Conservation (phyloP, 2,113 vertebrate genomes). For the Amphiprion ocellaris region DNA sequence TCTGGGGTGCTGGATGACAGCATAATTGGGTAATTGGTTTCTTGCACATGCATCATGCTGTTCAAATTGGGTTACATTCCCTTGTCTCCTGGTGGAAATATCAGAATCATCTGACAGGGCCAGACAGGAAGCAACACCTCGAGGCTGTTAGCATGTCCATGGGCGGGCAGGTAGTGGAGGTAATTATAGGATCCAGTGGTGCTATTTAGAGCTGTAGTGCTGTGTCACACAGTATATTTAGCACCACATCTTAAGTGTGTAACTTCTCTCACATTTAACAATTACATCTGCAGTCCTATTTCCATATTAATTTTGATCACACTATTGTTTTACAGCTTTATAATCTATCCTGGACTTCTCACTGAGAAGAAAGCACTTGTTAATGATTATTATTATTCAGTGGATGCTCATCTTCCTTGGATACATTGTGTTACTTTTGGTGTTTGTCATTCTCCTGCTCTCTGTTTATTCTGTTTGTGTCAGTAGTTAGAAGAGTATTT, state of each 20-base stretch:
- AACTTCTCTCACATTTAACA: not conserved
- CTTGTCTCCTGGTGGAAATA: conserved; percentile 72
- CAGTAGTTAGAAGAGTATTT: no score
- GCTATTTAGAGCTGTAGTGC: conserved; percentile 41
- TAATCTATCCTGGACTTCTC: not conserved
- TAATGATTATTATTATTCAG: no score
- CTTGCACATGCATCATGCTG: conserved; percentile 81
- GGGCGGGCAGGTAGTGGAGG: conserved; percentile 29
- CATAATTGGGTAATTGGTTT: conserved; percentile 85
- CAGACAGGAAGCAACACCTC: conserved; percentile 72
- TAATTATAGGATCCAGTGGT: conserved; percentile 69
- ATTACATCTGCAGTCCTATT: not conserved
- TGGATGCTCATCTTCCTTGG: not conserved
- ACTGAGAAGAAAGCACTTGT: not conserved
- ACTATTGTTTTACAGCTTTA: not conserved
- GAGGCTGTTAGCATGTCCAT: conserved; percentile 58
- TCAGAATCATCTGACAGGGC: conserved; percentile 75
- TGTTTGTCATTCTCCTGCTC: no score
- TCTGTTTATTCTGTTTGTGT: no score
- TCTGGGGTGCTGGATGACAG: conserved; percentile 82
- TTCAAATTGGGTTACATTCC: conserved; percentile 81
- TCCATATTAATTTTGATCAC: not conserved
- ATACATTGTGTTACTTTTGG: no score
- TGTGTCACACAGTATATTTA: conserved; percentile 22
- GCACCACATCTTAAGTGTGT: conserved; percentile 29